Base-by-base conservation (phyloP, 2,113 vertebrate species). In the Muscicapa adusta region DNA sequence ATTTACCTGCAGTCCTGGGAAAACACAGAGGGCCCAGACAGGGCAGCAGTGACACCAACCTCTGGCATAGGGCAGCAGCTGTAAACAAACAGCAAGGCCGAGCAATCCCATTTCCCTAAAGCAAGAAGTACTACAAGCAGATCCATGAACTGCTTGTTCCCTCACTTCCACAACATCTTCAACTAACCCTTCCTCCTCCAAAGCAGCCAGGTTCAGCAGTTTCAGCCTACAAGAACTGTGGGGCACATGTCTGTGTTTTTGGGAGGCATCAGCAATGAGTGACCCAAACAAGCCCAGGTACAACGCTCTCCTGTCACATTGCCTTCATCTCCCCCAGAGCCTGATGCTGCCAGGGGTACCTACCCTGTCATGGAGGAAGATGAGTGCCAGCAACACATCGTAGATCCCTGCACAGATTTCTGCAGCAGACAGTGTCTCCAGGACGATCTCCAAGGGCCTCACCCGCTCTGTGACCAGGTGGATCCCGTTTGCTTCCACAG, bases 321-420 rank as follows among this genome's bases (percentile, higher is more conserved):
- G 23, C 28, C 14, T 31, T 24, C 31, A 3, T 6, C 25, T 68
- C 53, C 48, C 50, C 19, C 67, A 71, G 62, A 78, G 28, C 58
- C 54, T 13, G 10, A 5, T 36, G 62, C 72, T 74, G 66, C 90
- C 2, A 1, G 36, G 8, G 9, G 16, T 20, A 97, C 98, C 97
- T 96, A 99, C 99, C 97, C 99, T 97, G 83, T 99, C 99, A 5
- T 99, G 99, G 79, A 99, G 98, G 97, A 99, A 99, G 67, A 98
- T 97, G 12, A 99, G 98, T 0, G 99, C 99, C 97, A 99, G 98
- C 91, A 99, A 76, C 53, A 99, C 79, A 40, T 99, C 99, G 1
- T 99, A 99, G 97, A 99, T 98, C n/a, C 99, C 99, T 20, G 99
- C 98, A 2, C 99, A 99, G 96, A 99, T 98, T 92, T 99, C 99